phyloP scores from a whole-genome alignment of 2,113 vertebrate species.

The Reinhardtius hippoglossoides region DNA sequence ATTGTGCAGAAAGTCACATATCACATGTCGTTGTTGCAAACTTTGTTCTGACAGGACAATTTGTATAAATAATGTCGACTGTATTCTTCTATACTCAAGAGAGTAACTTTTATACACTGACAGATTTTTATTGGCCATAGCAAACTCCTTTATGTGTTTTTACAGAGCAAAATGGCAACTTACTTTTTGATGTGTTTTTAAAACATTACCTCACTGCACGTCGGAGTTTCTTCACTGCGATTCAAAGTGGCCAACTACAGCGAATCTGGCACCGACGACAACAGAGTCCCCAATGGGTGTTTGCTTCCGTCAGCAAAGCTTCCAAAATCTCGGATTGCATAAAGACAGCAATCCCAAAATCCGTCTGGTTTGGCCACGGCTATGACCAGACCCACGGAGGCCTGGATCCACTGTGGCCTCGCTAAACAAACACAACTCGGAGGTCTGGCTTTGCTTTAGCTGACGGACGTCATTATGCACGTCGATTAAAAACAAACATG shows the following conservation, averaged over 20 bases:
- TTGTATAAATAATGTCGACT: neutral
- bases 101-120: neutral
- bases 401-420: slow-evolving; percentile 49
- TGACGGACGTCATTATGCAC: slow-evolving; percentile 61
- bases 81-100: neutral
- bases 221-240: neutral
- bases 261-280: neutral
- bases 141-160: neutral
- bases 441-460: slow-evolving; percentile 67
- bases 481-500: slow-evolving; percentile 69
- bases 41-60: slow-evolving; percentile 14
- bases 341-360: slow-evolving; percentile 42
- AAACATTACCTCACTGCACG: neutral
- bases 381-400: slow-evolving; percentile 28
- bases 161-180: neutral
- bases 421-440: slow-evolving; percentile 69
- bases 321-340: slow-evolving; percentile 15
- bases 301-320: slow-evolving; percentile 31
- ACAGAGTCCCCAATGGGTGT: slow-evolving; percentile 8
- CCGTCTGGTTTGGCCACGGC: slow-evolving; percentile 36
- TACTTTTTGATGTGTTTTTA: neutral
- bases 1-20: slow-evolving; percentile 7
- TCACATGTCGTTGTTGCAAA: slow-evolving; percentile 14
- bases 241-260: neutral
- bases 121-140: neutral